Conservation (phyloP, 2,888 invertebrate genomes). For the Mylabris sibirica region DNA sequence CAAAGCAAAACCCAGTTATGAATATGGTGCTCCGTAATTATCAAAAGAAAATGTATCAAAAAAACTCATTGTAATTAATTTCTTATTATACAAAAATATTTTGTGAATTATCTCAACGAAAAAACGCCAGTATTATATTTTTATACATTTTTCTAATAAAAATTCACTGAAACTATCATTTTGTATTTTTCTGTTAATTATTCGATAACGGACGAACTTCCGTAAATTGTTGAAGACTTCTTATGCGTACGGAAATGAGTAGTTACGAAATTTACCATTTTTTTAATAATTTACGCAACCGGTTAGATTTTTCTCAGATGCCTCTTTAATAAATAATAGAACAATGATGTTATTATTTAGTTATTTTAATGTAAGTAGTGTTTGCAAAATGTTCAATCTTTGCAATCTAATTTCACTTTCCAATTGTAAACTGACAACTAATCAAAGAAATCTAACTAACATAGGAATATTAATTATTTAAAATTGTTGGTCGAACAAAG, state of each 20-base stretch:
- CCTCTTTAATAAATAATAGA: neutral
- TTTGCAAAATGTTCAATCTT: neutral
- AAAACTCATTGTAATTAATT: no score
- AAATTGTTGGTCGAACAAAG: neutral
- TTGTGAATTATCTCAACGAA: neutral
- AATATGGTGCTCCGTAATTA: slow-evolving; percentile 32
- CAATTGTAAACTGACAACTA: neutral
- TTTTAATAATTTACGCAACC: neutral
- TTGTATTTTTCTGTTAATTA: neutral
- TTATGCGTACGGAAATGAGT: neutral
- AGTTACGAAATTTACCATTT: neutral
- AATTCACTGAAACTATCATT: neutral
- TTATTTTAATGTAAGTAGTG: neutral
- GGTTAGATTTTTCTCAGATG: neutral
- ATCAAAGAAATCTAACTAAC: neutral
- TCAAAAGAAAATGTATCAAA: no score
- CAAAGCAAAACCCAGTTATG: slow-evolving; percentile 32
- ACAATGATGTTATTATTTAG: slow-evolving; percentile 8
- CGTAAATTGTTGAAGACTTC: no score
- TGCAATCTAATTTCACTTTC: slow-evolving; percentile 8
- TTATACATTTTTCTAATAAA: slow-evolving; percentile 1
- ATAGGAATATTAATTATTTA: neutral
- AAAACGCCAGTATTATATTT: slow-evolving; percentile 11
- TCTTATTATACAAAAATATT: neutral
- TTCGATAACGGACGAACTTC: neutral